Conservation (phyloP, 2,113 vertebrate species). For the Syrrhaptes paradoxus region DNA sequence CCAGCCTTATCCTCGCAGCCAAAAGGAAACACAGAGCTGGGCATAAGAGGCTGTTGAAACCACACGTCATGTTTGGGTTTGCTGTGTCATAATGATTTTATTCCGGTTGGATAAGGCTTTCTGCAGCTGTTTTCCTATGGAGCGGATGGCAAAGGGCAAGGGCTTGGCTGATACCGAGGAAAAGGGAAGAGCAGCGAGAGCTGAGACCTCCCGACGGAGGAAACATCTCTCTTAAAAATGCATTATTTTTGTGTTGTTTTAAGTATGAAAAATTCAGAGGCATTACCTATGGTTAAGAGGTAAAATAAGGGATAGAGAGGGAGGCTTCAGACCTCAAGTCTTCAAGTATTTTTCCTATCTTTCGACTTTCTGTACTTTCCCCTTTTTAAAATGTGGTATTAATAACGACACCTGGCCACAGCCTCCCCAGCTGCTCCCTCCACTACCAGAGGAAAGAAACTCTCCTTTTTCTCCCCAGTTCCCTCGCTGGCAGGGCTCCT, state of each 20-base stretch:
- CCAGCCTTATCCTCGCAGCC: slow-evolving; percentile 27
- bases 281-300: not conserved
- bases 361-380: not conserved
- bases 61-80: slow-evolving; percentile 57
- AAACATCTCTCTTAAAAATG: not conserved
- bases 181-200: not conserved
- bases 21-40: slow-evolving; percentile 62
- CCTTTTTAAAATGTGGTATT: not conserved
- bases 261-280: not conserved
- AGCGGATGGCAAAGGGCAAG: slow-evolving; percentile 4
- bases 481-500: rapidly evolving
- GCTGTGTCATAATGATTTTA: slow-evolving; percentile 68
- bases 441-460: not conserved
- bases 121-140: slow-evolving; percentile 60
- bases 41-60: slow-evolving; percentile 64
- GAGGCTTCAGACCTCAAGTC: slow-evolving; percentile 45
- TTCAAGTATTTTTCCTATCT: slow-evolving; percentile 20
- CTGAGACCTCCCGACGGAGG: not conserved
- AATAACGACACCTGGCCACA: rapidly evolving
- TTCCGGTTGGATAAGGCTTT: slow-evolving; percentile 52
- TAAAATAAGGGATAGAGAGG: slow-evolving; percentile 39
- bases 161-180: not conserved
- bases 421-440: not conserved
- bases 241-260: not conserved
- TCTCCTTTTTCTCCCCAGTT: not conserved